Conservation (phyloP, 2,888 invertebrate genomes). For the Iphiclides podalirius region DNA sequence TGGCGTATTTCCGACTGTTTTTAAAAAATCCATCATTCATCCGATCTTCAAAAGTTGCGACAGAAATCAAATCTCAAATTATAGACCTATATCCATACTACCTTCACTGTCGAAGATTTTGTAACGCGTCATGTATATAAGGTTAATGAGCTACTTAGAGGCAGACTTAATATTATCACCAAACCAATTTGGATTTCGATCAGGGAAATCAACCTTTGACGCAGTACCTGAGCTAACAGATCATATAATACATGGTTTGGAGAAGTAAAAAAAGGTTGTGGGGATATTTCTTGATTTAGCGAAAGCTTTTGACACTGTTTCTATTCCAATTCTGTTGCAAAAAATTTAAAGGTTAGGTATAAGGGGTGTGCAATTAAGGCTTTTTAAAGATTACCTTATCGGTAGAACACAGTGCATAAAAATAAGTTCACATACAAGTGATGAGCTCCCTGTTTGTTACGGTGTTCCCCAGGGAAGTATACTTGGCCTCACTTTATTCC, state of each 20-base stretch:
- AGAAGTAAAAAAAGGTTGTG: background rate
- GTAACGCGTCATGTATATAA: constrained; percentile 13
- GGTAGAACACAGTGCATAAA: background rate
- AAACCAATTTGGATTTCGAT: background rate
- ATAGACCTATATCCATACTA: constrained; percentile 7
- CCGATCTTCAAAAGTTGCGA: constrained; percentile 22
- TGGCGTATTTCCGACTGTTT: constrained; percentile 17
- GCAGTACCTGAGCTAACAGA: background rate
- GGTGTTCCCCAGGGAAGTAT: too few species aligned
- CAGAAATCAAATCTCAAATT: constrained; percentile 11
- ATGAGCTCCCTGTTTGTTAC: too few species aligned
- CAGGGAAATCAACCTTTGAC: background rate
- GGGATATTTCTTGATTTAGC: background rate
- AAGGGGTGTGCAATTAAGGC: background rate
- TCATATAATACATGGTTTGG: background rate
- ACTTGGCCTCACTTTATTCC: too few species aligned
- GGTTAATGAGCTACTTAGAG: background rate
- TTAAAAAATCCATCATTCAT: constrained; percentile 23
- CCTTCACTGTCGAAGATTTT: constrained; percentile 19
- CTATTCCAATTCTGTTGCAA: background rate
- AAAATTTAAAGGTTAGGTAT: background rate
- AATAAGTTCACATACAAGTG: too few species aligned
- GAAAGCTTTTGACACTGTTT: background rate
- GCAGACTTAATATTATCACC: background rate
- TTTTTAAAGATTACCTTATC: background rate